Evolutionary conservation across 2,797 vertebrate species (phyloP), one percentile per base, ranked within the genome.

Genomic region (Alfaro cultratus): DNA sequence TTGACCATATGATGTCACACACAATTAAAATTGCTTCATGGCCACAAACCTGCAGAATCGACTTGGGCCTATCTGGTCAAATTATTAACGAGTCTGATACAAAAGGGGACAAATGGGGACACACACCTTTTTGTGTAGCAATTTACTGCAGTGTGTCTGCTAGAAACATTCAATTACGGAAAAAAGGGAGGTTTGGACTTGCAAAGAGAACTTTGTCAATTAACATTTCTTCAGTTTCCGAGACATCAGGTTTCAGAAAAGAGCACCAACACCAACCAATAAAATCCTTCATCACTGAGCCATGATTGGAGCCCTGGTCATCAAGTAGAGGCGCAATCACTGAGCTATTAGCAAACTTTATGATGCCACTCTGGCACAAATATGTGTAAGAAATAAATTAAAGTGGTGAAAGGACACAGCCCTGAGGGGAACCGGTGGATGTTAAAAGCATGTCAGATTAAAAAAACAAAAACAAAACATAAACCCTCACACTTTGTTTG

Each of bases 1-100:
- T 64, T 86, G 84, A 88, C 83, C 78, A 13, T 73, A 90, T 92
- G 83, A 88, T 86, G 86, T 92, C 85, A 91, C 68, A 15, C 75
- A 86, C 82, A 78, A 57, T 74, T 53, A 72, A 7, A 57, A 70
- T 55, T 60, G 80, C 26, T 64, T 43, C 71, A 72, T 11, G 18
- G 8, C 18, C 51, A 26, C 21, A 26, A 26, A 26, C 23, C 18
- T 23, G 49, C 49, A 51, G 49, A 23, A 23, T 23, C 21, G 21
- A 51, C 23, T 51, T 51, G 49, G 49, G 2, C 49, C 49, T 23
- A 23, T 51, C 7, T 21, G 7, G 49, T 51, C 53, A 62, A 16
- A 8, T 31, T 62, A 62, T 62, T 18, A 34, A 62, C 3, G 15
- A 34, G 29, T 31, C 60, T 18, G 4, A 34, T 13, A 62, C n/a